phyloP scores from a whole-genome alignment of 2,797 vertebrate genomes.

The Syngnathus acus region DNA sequence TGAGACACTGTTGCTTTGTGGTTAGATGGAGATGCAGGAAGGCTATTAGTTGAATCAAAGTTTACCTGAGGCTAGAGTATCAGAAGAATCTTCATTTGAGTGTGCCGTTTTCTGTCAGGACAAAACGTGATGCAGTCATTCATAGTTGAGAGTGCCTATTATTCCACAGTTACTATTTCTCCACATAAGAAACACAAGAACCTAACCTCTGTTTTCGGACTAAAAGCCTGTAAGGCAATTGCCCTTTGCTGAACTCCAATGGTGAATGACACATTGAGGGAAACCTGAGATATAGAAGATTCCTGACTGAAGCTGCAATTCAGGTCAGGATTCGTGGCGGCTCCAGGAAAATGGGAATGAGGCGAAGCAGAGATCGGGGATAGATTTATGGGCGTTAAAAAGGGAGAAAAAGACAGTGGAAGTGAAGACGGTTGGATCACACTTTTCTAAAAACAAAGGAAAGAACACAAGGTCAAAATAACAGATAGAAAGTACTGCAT shows the following conservation, averaged over 20 bases:
- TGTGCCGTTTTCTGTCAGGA: slow-evolving; percentile 58
- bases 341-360: slow-evolving; percentile 28
- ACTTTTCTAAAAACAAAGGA: not conserved
- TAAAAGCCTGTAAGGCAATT: slow-evolving; percentile 10
- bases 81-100: slow-evolving; percentile 17
- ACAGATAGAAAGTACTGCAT: not conserved
- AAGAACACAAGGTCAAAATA: not conserved
- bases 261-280: slow-evolving; percentile 33
- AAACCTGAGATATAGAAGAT: slow-evolving; percentile 45
- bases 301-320: slow-evolving; percentile 36
- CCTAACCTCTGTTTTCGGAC: slow-evolving; percentile 55
- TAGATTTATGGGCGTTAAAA: slow-evolving; percentile 54
- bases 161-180: too few relatives aligned
- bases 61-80: slow-evolving; percentile 60
- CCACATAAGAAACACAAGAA: not conserved
- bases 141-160: not conserved
- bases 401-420: slow-evolving; percentile 27
- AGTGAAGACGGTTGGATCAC: slow-evolving; percentile 21
- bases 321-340: slow-evolving; percentile 4
- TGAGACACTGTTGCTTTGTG: not conserved
- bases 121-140: slow-evolving; percentile 12
- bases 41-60: not conserved
- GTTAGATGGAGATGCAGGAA: not conserved
- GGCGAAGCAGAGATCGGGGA: slow-evolving; percentile 18
- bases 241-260: slow-evolving; percentile 11